These are phyloP conservation scores for Pyrocephalus nanus DNA, from an alignment of 2,797 vertebrate species.

Conservation along the genomic window DNA sequence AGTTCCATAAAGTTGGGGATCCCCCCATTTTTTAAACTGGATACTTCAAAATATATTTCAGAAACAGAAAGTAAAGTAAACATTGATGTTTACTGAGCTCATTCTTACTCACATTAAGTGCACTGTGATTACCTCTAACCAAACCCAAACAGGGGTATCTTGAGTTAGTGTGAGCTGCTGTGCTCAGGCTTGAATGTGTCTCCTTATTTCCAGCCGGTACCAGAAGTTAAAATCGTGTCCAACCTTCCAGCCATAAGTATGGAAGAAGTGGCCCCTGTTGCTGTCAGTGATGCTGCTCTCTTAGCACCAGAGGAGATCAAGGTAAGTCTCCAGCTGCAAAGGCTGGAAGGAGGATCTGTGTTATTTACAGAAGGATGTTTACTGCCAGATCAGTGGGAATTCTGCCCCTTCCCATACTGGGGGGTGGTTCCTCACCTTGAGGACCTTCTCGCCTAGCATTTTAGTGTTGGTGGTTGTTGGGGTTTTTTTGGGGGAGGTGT, in stretches of 20 bases:
- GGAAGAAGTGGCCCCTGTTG: constrained; percentile 96
- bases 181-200: background rate
- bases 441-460: background rate
- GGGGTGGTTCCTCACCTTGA: background rate
- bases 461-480: background rate
- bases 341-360: background rate
- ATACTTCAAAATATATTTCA: background rate
- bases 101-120: background rate
- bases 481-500: rapidly evolving
- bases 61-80: background rate
- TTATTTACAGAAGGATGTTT: background rate
- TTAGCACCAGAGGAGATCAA: constrained; percentile 97
- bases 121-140: background rate
- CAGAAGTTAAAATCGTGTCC: constrained; percentile 94
- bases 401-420: background rate
- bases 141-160: background rate
- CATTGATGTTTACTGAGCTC: background rate
- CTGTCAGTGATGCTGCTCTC: constrained; percentile 86
- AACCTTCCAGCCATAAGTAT: constrained; percentile 91
- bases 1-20: background rate
- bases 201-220: constrained; percentile 79
- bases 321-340: constrained; percentile 70
- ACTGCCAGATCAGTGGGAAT: background rate
- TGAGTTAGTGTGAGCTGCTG: background rate
- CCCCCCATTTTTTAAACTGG: background rate